Evolutionary conservation across 1,140 invertebrate genomes (phyloP).

Genomic region (Drosophila lacertosa): DNA sequence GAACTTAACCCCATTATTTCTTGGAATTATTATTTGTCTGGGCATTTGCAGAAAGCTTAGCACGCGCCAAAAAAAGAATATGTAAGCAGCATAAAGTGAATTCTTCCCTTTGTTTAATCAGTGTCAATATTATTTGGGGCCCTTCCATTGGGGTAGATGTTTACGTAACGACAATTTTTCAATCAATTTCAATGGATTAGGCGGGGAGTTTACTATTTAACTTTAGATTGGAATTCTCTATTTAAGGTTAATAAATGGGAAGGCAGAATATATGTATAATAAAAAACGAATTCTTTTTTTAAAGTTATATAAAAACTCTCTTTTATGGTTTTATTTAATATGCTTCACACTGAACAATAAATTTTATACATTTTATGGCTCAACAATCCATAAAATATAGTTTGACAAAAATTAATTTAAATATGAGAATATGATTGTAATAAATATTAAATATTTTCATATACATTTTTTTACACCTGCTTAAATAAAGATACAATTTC

Average conservation of each 20-base stretch:
- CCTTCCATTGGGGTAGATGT: neutral
- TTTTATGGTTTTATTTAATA: too few species aligned
- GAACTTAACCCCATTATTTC: slow-evolving; percentile 77
- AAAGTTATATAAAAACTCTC: too few species aligned
- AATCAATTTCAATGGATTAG: slow-evolving; percentile 1
- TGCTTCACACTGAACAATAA: too few species aligned
- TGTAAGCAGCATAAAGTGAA: slow-evolving; percentile 9
- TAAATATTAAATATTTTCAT: too few species aligned
- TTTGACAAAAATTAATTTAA: too few species aligned
- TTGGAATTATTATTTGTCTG: slow-evolving; percentile 60
- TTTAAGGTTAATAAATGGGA: neutral
- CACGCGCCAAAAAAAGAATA: slow-evolving; percentile 67
- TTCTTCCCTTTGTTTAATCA: slow-evolving; percentile 34
- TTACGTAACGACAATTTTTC: slow-evolving; percentile 29
- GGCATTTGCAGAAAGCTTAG: slow-evolving; percentile 67
- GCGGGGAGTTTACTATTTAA: too few species aligned
- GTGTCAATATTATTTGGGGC: slow-evolving; percentile 49
- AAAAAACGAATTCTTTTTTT: neutral
- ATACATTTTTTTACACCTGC: too few species aligned
- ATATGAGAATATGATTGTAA: too few species aligned
- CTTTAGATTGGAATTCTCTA: slow-evolving; percentile 9
- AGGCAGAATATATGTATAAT: neutral
- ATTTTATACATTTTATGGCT: too few species aligned
- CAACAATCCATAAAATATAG: too few species aligned
- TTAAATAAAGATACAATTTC: too few species aligned